Evolutionary conservation across 2,797 vertebrate genomes (phyloP).

Genomic region (Alauda arvensis): DNA sequence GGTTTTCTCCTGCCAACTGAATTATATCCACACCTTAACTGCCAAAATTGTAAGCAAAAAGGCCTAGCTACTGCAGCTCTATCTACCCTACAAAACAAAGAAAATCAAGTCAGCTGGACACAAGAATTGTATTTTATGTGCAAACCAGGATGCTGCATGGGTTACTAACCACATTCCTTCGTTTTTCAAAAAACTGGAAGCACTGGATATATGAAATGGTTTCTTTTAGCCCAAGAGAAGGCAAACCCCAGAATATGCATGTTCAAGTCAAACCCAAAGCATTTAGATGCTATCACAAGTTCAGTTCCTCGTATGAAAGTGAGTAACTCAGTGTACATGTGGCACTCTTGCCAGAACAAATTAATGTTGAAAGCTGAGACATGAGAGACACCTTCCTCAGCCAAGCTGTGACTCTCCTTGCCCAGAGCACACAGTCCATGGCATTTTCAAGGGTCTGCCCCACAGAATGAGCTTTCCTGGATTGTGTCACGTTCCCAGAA

Average conservation of each 20-base stretch:
- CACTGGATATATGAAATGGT: background rate
- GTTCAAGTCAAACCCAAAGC: slow-evolving; percentile 13
- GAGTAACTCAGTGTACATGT: slow-evolving; percentile 5
- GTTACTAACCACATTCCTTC: background rate
- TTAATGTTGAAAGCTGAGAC: slow-evolving; percentile 25
- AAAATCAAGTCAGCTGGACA: background rate
- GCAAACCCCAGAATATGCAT: background rate
- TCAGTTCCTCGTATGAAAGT: background rate
- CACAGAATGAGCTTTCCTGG: background rate
- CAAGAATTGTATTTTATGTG: background rate
- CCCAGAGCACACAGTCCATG: background rate
- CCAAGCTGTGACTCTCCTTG: background rate
- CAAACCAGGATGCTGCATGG: background rate
- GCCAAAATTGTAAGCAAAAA: background rate
- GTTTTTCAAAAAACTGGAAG: background rate
- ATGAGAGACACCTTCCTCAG: slow-evolving; percentile 3
- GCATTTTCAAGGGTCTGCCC: slow-evolving; percentile 6
- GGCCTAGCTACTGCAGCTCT: background rate
- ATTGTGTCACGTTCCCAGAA: background rate
- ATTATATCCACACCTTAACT: background rate
- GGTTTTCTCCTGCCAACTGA: background rate
- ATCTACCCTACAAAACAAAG: background rate
- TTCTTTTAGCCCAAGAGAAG: background rate
- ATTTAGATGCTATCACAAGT: slow-evolving; percentile 11
- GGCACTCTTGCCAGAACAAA: slow-evolving; percentile 16